Conservation (phyloP, 2,888 invertebrate species). For the Tolmerus cingulatus region DNA sequence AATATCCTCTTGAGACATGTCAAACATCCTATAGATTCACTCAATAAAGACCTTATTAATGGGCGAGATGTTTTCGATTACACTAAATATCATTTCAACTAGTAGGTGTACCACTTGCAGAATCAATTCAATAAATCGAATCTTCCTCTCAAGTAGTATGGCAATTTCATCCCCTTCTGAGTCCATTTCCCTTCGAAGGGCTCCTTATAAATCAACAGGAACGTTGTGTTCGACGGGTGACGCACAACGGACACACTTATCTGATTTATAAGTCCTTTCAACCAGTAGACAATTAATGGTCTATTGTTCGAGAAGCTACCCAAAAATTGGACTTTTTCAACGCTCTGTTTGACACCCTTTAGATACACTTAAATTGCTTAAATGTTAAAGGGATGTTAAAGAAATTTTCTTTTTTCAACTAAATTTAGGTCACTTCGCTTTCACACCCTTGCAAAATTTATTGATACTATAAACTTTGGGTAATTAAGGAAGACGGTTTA, state of each 20-base stretch:
- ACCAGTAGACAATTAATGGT: not conserved
- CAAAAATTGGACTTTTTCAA: not conserved
- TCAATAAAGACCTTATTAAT: not conserved
- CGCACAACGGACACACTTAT: not conserved
- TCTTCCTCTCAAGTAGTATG: not conserved
- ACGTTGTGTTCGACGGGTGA: not conserved
- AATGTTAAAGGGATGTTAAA: not conserved
- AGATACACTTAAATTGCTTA: not conserved
- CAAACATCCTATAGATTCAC: not conserved
- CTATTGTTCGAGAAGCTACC: not conserved
- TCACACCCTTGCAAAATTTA: not conserved
- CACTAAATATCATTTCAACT: not conserved
- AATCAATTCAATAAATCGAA: not conserved
- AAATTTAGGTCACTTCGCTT: not conserved
- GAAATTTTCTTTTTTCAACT: not conserved
- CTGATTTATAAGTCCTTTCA: not conserved
- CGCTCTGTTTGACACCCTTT: not conserved
- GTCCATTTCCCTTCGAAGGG: not conserved
- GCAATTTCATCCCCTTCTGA: not conserved
- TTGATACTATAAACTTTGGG: not conserved
- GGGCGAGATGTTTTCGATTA: not conserved
- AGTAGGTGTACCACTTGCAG: not conserved
- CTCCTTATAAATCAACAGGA: not conserved
- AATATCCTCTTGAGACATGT: not conserved
- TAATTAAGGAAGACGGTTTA: not conserved